Evolutionary conservation across 2,113 vertebrate genomes (phyloP).

Genomic region (Antennarius striatus): DNA sequence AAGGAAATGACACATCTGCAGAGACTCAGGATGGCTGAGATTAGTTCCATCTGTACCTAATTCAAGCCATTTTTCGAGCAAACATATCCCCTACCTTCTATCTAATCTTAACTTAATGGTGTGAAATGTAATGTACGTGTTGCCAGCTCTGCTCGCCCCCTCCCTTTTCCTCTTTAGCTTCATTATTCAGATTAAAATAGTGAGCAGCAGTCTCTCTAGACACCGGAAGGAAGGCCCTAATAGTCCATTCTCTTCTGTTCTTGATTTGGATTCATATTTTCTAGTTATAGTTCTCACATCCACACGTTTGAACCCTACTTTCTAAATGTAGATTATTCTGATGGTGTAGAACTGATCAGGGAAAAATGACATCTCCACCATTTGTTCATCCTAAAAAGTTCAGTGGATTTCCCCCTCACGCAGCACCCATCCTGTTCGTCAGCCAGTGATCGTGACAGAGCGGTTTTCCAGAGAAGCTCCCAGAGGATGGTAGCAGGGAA

Average conservation of each 20-base stretch:
- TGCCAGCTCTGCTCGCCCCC: background rate
- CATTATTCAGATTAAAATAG: conserved; percentile 40
- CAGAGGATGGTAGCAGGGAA: conserved; percentile 20
- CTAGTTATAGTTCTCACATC: conserved; percentile 28
- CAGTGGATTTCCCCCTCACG: conserved; percentile 2
- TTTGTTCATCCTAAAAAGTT: conserved; percentile 1
- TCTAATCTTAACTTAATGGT: conserved; percentile 29
- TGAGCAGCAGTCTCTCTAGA: conserved; percentile 5
- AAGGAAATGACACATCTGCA: conserved; percentile 24
- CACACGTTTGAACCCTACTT: conserved; percentile 15
- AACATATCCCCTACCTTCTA: background rate
- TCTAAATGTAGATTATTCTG: conserved; percentile 13
- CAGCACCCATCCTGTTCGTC: conserved; percentile 13
- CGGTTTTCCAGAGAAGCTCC: conserved; percentile 47
- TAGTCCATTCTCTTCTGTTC: conserved; percentile 42
- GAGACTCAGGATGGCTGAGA: background rate
- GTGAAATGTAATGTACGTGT: conserved; percentile 40
- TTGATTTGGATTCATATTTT: conserved; percentile 48
- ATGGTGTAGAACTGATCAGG: background rate
- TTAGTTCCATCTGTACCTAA: background rate
- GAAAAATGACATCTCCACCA: conserved; percentile 1
- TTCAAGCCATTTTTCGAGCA: conserved; percentile 10
- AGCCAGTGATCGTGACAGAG: conserved; percentile 18
- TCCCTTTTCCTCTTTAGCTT: conserved; percentile 5
- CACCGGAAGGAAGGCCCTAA: conserved; percentile 28